These are phyloP conservation scores for Bombus huntii DNA, from an alignment of 1,140 invertebrate genomes.

Conservation along the genomic window DNA sequence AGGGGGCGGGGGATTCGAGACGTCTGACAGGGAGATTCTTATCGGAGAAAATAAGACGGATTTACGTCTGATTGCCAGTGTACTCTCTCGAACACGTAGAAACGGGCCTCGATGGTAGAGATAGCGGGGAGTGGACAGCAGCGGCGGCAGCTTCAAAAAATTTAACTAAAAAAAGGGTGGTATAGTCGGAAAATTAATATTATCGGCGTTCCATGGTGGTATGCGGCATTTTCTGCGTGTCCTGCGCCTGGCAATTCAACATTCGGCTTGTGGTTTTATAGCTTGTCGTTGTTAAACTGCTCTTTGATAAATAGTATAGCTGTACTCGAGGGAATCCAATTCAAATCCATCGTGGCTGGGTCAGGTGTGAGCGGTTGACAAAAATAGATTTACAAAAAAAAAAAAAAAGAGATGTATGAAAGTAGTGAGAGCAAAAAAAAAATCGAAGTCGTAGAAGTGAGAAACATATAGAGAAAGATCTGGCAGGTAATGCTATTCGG, in stretches of 20 bases:
- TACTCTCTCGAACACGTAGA: slow-evolving; percentile 53
- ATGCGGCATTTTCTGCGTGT: slow-evolving; percentile 28
- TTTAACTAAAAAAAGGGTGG: slow-evolving; percentile 67
- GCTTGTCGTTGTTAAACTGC: slow-evolving; percentile 40
- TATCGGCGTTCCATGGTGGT: slow-evolving; percentile 56
- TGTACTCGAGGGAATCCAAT: background rate
- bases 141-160: slow-evolving; percentile 69
- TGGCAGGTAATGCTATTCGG: slow-evolving; percentile 71
- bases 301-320: background rate
- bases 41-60: slow-evolving; percentile 3
- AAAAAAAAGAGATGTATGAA: slow-evolving; percentile 13
- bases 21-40: background rate
- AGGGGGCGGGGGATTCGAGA: background rate
- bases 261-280: slow-evolving; percentile 23
- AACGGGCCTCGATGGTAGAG: slow-evolving; percentile 40
- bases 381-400: slow-evolving; percentile 52
- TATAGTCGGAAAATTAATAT: slow-evolving; percentile 53
- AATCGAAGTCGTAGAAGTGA: background rate
- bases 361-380: slow-evolving; percentile 11
- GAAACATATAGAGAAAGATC: slow-evolving; percentile 56
- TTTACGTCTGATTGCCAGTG: slow-evolving; percentile 53
- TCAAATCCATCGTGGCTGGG: background rate
- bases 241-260: slow-evolving; percentile 5
- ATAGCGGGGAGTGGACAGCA: slow-evolving; percentile 68
- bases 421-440: slow-evolving; percentile 24